phyloP scores from a whole-genome alignment of 2,113 vertebrate species.

The Kryptolebias marmoratus region DNA sequence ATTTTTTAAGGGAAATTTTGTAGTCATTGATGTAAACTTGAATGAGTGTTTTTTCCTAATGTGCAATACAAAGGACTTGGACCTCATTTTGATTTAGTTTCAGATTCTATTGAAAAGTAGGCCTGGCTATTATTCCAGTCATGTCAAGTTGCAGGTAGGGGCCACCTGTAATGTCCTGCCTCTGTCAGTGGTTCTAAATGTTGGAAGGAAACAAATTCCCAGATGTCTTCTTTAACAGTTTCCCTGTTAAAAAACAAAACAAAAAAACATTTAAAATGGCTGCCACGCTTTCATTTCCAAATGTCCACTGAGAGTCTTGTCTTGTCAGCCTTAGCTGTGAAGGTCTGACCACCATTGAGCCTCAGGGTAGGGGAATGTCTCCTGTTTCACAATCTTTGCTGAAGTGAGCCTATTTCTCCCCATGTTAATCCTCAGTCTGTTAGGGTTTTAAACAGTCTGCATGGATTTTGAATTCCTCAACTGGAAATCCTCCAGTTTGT shows the following conservation, averaged over 20 bases:
- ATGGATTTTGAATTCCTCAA: no score
- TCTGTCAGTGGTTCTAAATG: conserved; percentile 16
- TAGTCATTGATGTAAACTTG: conserved; percentile 59
- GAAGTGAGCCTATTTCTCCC: not conserved
- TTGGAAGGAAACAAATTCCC: conserved; percentile 33
- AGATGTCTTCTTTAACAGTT: not conserved
- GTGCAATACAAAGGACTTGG: conserved; percentile 71
- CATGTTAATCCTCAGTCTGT: not conserved
- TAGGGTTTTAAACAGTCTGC: not conserved
- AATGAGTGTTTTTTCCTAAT: conserved; percentile 54
- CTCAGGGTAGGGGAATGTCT: not conserved
- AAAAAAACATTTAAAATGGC: conserved; percentile 37
- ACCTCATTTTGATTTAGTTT: conserved; percentile 44
- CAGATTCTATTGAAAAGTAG: conserved; percentile 37
- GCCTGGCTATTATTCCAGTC: conserved; percentile 31
- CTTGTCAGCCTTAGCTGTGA: not conserved
- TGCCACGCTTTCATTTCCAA: not conserved
- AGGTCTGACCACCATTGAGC: not conserved
- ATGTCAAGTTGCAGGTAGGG: conserved; percentile 2
- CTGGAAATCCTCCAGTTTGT: no score
- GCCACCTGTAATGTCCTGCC: not conserved
- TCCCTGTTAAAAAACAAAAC: not conserved
- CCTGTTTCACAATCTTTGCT: conserved; percentile 3
- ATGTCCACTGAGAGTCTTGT: conserved; percentile 7
- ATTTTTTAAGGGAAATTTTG: conserved; percentile 21